Conservation (phyloP, 2,113 vertebrate genomes). For the Mellivora capensis region DNA sequence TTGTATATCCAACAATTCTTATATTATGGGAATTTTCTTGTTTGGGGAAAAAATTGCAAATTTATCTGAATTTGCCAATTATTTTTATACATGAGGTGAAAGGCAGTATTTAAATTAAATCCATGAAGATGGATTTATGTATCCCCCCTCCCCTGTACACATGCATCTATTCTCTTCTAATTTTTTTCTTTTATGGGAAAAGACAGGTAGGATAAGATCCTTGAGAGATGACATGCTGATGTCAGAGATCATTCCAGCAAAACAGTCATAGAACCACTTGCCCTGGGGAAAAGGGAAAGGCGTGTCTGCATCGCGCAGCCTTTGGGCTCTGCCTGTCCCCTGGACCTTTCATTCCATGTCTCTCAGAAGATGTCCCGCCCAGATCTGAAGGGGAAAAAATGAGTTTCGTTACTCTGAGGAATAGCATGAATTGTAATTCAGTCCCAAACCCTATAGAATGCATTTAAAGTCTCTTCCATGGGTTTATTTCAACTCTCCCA, state of each 20-base stretch:
- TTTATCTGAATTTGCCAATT: neutral
- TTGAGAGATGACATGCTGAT: neutral
- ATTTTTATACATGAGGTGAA: neutral
- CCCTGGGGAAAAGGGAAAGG: neutral
- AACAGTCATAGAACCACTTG: neutral
- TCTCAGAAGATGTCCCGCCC: neutral
- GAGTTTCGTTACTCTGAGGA: neutral
- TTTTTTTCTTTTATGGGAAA: neutral
- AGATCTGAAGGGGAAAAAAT: neutral
- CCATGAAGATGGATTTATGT: neutral
- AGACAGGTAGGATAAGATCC: neutral
- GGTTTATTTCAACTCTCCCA: neutral
- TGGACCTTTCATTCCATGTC: neutral
- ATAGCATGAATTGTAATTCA: neutral
- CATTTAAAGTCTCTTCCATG: neutral
- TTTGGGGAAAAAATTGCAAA: neutral
- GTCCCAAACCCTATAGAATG: neutral
- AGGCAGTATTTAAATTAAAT: neutral
- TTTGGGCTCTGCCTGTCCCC: neutral
- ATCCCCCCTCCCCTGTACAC: neutral
- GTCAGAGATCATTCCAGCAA: neutral
- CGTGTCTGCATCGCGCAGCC: fast-evolving
- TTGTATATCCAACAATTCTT: neutral
- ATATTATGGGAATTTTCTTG: neutral
- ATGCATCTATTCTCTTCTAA: neutral